Evolutionary conservation across 2,888 invertebrate species (phyloP).

Genomic region (Ectropis crepuscularia): DNA sequence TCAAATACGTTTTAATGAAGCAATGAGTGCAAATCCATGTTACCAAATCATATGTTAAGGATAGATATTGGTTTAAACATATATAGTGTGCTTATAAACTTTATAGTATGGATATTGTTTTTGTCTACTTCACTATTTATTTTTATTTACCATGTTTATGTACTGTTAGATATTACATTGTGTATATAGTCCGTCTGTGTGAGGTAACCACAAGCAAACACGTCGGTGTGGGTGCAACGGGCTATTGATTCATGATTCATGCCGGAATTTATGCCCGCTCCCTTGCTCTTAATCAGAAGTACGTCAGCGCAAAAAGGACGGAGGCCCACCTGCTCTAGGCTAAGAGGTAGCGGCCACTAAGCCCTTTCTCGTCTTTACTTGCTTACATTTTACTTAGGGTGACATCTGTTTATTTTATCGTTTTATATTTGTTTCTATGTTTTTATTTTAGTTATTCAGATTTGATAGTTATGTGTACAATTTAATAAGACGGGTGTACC

Average conservation of each 20-base stretch:
- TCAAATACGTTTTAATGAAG: too few relatives aligned
- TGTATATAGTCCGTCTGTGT: conserved; percentile 53
- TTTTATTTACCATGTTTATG: not conserved
- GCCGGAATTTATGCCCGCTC: conserved; percentile 78
- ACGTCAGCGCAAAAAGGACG: conserved; percentile 70
- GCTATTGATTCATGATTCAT: conserved; percentile 84
- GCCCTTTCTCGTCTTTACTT: not conserved
- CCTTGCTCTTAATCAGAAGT: conserved; percentile 77
- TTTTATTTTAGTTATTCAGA: too few relatives aligned
- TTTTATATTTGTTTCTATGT: too few relatives aligned
- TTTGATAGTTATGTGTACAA: too few relatives aligned
- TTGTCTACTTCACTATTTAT: not conserved
- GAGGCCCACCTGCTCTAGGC: conserved; percentile 59
- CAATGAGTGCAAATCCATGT: too few relatives aligned
- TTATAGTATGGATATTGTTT: too few relatives aligned
- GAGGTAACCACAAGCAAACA: conserved; percentile 60
- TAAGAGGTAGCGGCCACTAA: conserved; percentile 3
- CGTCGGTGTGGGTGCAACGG: conserved; percentile 71
- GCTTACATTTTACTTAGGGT: too few relatives aligned
- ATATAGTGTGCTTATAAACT: too few relatives aligned
- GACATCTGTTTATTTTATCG: too few relatives aligned
- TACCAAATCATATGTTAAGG: too few relatives aligned
- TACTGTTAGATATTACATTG: conserved; percentile 5
- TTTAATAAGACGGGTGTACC: too few relatives aligned
- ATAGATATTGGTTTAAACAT: too few relatives aligned